Evolutionary conservation across 2,113 vertebrate species (phyloP).

Genomic region (Aleadryas rufinucha): DNA sequence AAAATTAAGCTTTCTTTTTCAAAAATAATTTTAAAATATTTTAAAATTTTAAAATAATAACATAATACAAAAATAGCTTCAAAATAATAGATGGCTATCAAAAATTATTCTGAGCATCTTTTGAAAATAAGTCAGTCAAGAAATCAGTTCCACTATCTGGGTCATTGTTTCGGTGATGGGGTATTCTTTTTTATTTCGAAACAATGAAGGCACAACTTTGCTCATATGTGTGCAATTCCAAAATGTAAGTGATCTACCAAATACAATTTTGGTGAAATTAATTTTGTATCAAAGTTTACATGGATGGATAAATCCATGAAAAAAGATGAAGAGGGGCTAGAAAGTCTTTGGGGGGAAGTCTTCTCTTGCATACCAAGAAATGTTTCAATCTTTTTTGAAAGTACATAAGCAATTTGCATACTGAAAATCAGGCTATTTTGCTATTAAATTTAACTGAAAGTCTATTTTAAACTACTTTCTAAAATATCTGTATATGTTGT

Average conservation of each 20-base stretch:
- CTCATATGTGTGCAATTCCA: fast-evolving
- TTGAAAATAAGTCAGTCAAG: background rate
- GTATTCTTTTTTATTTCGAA: background rate
- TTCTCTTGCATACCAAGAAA: background rate
- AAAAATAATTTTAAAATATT: background rate
- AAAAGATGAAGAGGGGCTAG: background rate
- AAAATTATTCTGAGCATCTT: background rate
- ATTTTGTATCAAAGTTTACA: background rate
- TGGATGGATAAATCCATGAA: background rate
- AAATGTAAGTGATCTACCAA: background rate
- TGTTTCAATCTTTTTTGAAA: background rate
- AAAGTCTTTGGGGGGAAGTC: background rate
- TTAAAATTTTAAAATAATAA: background rate
- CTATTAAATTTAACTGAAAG: background rate
- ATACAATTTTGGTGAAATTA: background rate
- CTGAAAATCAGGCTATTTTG: background rate
- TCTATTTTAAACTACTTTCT: background rate
- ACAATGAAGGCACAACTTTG: background rate
- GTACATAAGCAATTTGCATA: background rate
- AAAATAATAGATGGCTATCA: background rate
- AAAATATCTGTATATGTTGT: background rate
- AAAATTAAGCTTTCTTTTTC: background rate
- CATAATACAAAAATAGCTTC: background rate
- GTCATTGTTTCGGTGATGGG: background rate
- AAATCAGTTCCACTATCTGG: background rate